Percentiles rank a stretch among this genome's conserved stretches.
These are phyloP conservation scores for Glaucopsyche alexis DNA, from an alignment of 2,888 invertebrate species.

Conservation along the genomic window DNA sequence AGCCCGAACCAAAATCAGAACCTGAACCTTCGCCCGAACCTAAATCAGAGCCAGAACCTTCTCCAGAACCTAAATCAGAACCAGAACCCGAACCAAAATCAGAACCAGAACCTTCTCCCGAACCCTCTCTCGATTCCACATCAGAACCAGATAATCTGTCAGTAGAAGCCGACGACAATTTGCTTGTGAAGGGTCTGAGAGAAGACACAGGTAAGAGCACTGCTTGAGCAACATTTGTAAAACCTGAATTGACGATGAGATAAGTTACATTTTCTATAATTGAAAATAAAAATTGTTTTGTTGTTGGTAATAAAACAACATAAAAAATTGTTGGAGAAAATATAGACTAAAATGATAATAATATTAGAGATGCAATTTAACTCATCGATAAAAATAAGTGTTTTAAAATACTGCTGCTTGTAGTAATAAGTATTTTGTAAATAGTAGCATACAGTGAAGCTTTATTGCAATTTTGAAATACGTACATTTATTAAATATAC, in stretches of 20 bases:
- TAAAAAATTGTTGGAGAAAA: no score
- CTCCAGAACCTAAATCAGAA: constrained; percentile 57
- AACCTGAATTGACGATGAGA: neutral
- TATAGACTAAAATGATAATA: no score
- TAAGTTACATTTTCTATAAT: no score
- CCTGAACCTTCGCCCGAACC: constrained; percentile 59
- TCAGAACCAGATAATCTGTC: constrained; percentile 51
- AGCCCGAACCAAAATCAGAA: constrained; percentile 58
- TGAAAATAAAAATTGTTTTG: no score
- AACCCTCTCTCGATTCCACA: constrained; percentile 46
- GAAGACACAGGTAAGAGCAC: constrained; percentile 71
- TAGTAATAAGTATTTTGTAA: neutral
- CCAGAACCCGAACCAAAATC: constrained; percentile 52
- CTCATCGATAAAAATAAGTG: neutral
- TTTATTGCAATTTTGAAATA: neutral
- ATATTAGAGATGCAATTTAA: neutral
- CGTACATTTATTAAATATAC: no score
- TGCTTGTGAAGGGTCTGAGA: constrained; percentile 74
- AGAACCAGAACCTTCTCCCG: constrained; percentile 65
- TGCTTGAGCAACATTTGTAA: constrained; percentile 47
- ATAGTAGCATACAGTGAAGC: neutral
- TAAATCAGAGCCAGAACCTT: constrained; percentile 58
- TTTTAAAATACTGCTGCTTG: neutral
- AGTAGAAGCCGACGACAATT: constrained; percentile 64
- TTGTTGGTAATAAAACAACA: no score